phyloP scores from a whole-genome alignment of 2,888 invertebrate species.

The Chrysomela aeneicollis region DNA sequence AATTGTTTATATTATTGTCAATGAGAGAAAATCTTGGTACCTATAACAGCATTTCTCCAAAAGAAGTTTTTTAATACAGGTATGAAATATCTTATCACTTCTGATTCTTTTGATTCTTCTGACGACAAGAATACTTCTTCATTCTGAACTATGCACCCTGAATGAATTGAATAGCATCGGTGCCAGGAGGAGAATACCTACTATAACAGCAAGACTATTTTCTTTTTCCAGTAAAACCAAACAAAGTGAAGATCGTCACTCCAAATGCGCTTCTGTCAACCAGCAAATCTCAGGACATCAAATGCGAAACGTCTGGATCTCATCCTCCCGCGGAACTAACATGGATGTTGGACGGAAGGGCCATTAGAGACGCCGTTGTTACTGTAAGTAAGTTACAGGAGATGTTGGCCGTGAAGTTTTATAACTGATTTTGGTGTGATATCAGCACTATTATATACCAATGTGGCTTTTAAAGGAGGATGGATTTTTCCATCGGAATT shows the following conservation, averaged over 20 bases:
- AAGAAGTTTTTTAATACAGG: no score
- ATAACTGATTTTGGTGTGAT: background rate
- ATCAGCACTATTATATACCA: background rate
- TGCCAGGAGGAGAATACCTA: no score
- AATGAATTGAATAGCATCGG: no score
- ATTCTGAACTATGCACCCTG: no score
- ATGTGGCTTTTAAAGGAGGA: no score
- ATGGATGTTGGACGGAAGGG: slow-evolving; percentile 79
- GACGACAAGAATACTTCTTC: no score
- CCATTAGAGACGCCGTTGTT: slow-evolving; percentile 69
- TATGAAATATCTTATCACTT: no score
- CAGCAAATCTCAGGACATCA: slow-evolving; percentile 75
- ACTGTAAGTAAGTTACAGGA: slow-evolving; percentile 63
- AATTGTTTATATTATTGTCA: no score
- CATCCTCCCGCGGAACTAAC: slow-evolving; percentile 83
- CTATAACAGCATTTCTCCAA: no score
- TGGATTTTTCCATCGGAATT: no score
- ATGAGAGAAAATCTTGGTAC: no score
- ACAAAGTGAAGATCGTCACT: slow-evolving; percentile 76
- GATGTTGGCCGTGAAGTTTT: background rate
- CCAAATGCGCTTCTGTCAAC: slow-evolving; percentile 77
- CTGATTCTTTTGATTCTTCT: no score
- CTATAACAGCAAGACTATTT: background rate
- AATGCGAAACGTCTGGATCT: slow-evolving; percentile 84
- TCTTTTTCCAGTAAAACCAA: slow-evolving; percentile 75